A percentile compares a stretch with the other conserved stretches of the same genome.
Evolutionary conservation across 2,888 invertebrate genomes (phyloP).

Genomic region (Pammene aurita): DNA sequence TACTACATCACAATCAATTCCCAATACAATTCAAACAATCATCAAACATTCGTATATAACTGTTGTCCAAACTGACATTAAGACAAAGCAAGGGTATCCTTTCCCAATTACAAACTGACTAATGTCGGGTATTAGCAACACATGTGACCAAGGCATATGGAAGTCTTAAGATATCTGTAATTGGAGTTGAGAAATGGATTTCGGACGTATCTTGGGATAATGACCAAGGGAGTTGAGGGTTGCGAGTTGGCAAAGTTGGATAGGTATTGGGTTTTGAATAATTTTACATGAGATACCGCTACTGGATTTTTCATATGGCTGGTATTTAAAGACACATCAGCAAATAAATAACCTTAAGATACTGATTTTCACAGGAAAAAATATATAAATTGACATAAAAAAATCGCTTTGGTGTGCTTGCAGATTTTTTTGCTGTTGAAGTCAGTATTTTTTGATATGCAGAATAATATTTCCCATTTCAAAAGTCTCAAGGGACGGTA

Average conservation of each 20-base stretch:
- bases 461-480: no score
- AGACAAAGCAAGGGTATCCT: slow-evolving; percentile 79
- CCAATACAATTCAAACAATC: slow-evolving; percentile 39
- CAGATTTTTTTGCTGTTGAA: no score
- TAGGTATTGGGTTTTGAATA: not conserved
- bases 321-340: no score
- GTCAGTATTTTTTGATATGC: no score
- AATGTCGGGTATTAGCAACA: slow-evolving; percentile 80
- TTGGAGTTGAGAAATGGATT: slow-evolving; percentile 28
- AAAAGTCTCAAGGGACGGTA: no score
- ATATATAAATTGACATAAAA: no score
- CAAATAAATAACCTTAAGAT: no score
- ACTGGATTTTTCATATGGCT: no score
- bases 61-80: slow-evolving; percentile 72
- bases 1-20: slow-evolving; percentile 23
- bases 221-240: slow-evolving; percentile 11
- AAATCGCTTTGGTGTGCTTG: no score
- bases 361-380: no score
- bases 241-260: not conserved
- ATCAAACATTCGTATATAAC: slow-evolving; percentile 47
- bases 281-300: no score
- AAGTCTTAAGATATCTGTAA: slow-evolving; percentile 21
- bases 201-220: slow-evolving; percentile 24
- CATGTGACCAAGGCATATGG: slow-evolving; percentile 62
- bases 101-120: slow-evolving; percentile 82